Evolutionary conservation across 2,888 invertebrate genomes (phyloP).

Genomic region (Cryptosula pallasiana): DNA sequence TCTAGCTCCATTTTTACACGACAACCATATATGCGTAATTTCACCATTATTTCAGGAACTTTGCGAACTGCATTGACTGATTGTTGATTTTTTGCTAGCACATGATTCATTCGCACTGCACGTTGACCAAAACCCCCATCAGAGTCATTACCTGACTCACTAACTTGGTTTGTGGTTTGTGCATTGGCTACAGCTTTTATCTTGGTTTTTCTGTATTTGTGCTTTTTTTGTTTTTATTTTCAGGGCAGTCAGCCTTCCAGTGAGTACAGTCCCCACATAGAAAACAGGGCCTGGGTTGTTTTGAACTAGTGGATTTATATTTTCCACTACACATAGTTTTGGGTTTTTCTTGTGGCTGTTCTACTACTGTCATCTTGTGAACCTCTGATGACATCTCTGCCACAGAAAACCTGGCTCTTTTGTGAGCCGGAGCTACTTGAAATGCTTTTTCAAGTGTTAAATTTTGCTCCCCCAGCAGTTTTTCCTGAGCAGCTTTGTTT

Average conservation of each 20-base stretch:
- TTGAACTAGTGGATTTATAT: background rate
- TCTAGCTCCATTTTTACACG: background rate
- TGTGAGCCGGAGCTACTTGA: background rate
- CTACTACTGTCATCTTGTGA: background rate
- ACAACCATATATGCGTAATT: background rate
- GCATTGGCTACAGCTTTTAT: too few species aligned
- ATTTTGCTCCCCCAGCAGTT: background rate
- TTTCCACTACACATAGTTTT: background rate
- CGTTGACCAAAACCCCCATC: too few species aligned
- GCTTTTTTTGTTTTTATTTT: background rate
- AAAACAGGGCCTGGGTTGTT: background rate
- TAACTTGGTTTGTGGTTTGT: too few species aligned
- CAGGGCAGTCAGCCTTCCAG: background rate
- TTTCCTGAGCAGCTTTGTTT: background rate
- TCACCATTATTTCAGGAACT: background rate
- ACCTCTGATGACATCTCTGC: too few species aligned
- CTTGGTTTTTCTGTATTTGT: background rate
- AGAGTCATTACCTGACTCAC: too few species aligned
- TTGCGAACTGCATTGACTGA: background rate
- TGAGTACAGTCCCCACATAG: background rate
- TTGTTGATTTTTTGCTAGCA: too few species aligned
- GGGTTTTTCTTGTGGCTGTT: too few species aligned
- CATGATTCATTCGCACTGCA: too few species aligned
- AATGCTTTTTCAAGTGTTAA: background rate
- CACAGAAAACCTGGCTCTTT: background rate